Evolutionary conservation across 2,113 vertebrate species (phyloP).

Genomic region (Rhinogobius similis): DNA sequence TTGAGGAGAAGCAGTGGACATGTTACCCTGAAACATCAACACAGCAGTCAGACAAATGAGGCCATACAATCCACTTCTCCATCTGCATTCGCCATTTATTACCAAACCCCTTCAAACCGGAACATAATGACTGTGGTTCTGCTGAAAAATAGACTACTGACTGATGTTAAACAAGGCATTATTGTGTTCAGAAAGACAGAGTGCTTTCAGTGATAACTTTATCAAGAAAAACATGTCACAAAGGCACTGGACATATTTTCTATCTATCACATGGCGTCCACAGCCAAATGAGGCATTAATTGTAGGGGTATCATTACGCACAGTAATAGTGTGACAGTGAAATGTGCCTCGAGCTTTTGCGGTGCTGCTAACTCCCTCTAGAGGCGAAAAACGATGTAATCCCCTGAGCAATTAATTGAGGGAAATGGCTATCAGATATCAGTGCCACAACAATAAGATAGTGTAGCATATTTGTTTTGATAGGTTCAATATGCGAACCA

Average conservation of each 20-base stretch:
- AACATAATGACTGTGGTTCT: slow-evolving; percentile 6
- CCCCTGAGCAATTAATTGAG: slow-evolving; percentile 1
- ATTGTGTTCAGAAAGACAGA: slow-evolving; percentile 13
- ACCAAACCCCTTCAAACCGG: slow-evolving; percentile 8
- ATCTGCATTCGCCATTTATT: slow-evolving; percentile 24
- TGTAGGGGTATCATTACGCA: slow-evolving; percentile 18
- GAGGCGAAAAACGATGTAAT: slow-evolving; percentile 80
- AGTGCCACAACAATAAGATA: background rate
- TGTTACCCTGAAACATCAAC: slow-evolving; percentile 77
- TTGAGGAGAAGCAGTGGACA: slow-evolving; percentile 63
- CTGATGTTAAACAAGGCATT: slow-evolving; percentile 6
- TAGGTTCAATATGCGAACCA: background rate
- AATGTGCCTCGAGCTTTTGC: slow-evolving; percentile 73
- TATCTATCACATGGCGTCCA: background rate
- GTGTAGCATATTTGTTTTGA: background rate
- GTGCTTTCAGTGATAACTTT: slow-evolving; percentile 7
- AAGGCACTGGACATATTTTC: background rate
- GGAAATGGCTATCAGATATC: background rate
- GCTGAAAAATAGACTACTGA: slow-evolving; percentile 20
- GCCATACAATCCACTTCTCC: slow-evolving; percentile 26
- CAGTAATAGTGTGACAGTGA: slow-evolving; percentile 19
- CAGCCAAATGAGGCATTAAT: slow-evolving; percentile 29
- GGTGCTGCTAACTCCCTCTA: slow-evolving; percentile 90
- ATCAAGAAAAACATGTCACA: background rate
- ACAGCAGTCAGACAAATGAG: slow-evolving; percentile 73